Evolutionary conservation across 2,888 invertebrate genomes (phyloP).

Genomic region (Synergus itoensis): DNA sequence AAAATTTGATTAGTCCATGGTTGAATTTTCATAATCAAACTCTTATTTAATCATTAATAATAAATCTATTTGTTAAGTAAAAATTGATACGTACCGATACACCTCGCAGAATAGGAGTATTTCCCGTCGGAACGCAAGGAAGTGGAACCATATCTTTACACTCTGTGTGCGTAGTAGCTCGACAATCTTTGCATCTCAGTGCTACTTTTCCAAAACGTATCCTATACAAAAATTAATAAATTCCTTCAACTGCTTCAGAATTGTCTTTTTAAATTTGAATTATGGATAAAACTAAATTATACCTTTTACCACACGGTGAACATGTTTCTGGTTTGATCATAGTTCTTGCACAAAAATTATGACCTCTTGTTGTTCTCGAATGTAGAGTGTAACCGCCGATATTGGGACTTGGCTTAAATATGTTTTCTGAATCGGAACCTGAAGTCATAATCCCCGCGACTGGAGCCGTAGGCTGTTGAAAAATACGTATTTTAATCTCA

Average conservation of each 20-base stretch:
- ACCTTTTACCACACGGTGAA: conserved; percentile 87
- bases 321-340: conserved; percentile 90
- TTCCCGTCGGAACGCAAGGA: conserved; percentile 90
- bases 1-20: too few species aligned
- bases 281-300: neutral
- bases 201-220: conserved; percentile 92
- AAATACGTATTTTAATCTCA: conserved; percentile 2
- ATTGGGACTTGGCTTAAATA: conserved; percentile 75
- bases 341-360: conserved; percentile 88
- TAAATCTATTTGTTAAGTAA: neutral
- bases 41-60: conserved; percentile 12
- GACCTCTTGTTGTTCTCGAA: conserved; percentile 76
- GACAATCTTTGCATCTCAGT: conserved; percentile 91
- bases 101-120: conserved; percentile 83
- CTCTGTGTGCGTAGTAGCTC: conserved; percentile 90
- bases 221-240: conserved; percentile 74
- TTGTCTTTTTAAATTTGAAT: too few species aligned
- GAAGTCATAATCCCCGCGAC: conserved; percentile 72
- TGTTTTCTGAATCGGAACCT: conserved; percentile 73
- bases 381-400: conserved; percentile 75
- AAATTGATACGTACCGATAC: conserved; percentile 73
- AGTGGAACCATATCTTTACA: conserved; percentile 90
- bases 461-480: conserved; percentile 73
- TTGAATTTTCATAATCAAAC: conserved; percentile 8
- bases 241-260: neutral